phyloP scores from a whole-genome alignment of 2,113 vertebrate species.

The Sinocyclocheilus maitianheensis region DNA sequence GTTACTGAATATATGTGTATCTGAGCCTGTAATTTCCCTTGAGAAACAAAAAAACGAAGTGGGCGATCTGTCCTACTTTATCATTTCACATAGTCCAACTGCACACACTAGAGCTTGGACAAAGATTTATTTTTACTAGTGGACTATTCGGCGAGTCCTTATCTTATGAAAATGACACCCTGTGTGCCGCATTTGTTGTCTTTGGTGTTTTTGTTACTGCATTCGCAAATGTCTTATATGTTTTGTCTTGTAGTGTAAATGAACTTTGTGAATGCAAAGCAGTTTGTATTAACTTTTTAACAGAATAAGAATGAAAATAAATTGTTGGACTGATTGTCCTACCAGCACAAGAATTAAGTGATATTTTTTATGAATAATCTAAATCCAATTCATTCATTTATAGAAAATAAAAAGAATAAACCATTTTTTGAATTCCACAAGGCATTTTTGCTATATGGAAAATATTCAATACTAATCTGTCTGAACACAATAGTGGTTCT shows the following conservation, averaged over 20 bases:
- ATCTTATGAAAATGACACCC: background rate
- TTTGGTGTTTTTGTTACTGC: background rate
- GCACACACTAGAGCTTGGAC: background rate
- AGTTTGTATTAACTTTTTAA: background rate
- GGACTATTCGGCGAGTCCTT: background rate
- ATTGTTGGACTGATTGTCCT: background rate
- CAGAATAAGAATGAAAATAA: background rate
- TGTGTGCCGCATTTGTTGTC: background rate
- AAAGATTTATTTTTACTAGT: background rate
- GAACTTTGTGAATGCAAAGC: background rate
- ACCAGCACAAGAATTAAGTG: background rate
- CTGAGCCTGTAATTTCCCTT: slow-evolving; percentile 17
- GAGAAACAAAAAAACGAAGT: background rate
- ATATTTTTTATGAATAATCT: background rate
- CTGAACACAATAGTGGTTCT: background rate
- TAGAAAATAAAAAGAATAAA: background rate
- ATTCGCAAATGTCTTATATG: background rate
- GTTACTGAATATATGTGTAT: slow-evolving; percentile 19
- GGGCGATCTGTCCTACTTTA: slow-evolving; percentile 3
- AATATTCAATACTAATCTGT: background rate
- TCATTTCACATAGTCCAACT: background rate
- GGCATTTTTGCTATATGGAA: background rate
- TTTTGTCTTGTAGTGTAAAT: background rate
- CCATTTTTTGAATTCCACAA: background rate
- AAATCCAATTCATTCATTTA: background rate